Conservation (phyloP, 2,888 invertebrate species). For the Drosophila conformis region DNA sequence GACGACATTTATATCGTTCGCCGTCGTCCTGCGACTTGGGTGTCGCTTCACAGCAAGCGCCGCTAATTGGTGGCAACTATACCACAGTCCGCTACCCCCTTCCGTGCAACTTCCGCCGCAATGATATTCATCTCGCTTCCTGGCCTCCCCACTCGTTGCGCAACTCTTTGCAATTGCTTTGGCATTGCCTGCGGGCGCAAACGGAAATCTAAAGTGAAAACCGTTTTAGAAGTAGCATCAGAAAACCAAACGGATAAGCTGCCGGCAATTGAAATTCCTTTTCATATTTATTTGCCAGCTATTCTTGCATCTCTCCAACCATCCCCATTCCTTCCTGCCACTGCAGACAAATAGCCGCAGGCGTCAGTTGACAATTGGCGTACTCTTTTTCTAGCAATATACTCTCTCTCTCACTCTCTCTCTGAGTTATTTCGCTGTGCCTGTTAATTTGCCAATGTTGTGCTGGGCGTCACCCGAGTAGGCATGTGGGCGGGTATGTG, state of each 20-base stretch:
- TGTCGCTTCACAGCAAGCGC: constrained; percentile 70
- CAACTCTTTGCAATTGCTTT: constrained; percentile 26
- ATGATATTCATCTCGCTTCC: constrained; percentile 60
- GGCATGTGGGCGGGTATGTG: constrained; percentile 13
- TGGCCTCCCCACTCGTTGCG: background rate
- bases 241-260: constrained; percentile 25
- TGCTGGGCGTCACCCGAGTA: constrained; percentile 15
- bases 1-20: constrained; percentile 53
- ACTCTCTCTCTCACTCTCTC: background rate
- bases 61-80: constrained; percentile 77
- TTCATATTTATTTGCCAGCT: constrained; percentile 38
- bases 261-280: constrained; percentile 71
- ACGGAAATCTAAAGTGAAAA: constrained; percentile 80
- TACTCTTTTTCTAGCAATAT: constrained; percentile 23
- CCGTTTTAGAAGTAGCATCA: constrained; percentile 72
- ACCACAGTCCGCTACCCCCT: background rate
- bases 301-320: constrained; percentile 5
- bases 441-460: constrained; percentile 32
- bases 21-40: constrained; percentile 40
- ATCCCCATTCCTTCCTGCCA: constrained; percentile 1
- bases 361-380: constrained; percentile 78
- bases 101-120: constrained; percentile 74
- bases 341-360: constrained; percentile 56
- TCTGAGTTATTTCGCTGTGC: background rate
- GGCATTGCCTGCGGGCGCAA: constrained; percentile 46